Conservation (phyloP, 2,888 invertebrate species). For the Hypercompe scribonia region DNA sequence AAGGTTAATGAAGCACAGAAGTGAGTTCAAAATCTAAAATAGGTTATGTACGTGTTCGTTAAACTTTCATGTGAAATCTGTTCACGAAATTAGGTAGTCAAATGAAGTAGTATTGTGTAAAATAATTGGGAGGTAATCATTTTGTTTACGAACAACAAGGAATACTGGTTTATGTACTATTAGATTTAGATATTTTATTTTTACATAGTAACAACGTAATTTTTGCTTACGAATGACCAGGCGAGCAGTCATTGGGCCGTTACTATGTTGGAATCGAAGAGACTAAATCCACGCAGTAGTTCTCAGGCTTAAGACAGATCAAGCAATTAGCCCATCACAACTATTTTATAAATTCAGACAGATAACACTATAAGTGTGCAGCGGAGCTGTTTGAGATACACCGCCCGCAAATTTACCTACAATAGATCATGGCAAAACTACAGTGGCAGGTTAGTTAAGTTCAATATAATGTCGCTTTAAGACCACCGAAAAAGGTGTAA, state of each 20-base stretch:
- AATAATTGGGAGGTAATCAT: neutral
- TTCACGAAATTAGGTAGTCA: neutral
- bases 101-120: neutral
- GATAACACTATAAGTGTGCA: too few species aligned
- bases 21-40: slow-evolving; percentile 27
- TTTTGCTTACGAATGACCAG: neutral
- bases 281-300: neutral
- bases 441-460: too few species aligned
- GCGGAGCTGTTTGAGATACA: too few species aligned
- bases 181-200: too few species aligned
- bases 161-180: neutral
- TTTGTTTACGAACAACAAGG: neutral
- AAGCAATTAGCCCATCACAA: neutral
- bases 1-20: slow-evolving; percentile 44
- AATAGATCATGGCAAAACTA: too few species aligned
- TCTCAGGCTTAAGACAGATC: neutral
- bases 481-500: too few species aligned
- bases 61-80: slow-evolving; percentile 12
- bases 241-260: fast-evolving
- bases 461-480: too few species aligned
- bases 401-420: too few species aligned
- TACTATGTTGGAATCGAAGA: neutral
- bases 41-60: slow-evolving; percentile 14
- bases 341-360: too few species aligned
- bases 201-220: neutral